These are phyloP conservation scores for Muscicapa comitata DNA, from an alignment of 2,797 vertebrate species.

Conservation along the genomic window DNA sequence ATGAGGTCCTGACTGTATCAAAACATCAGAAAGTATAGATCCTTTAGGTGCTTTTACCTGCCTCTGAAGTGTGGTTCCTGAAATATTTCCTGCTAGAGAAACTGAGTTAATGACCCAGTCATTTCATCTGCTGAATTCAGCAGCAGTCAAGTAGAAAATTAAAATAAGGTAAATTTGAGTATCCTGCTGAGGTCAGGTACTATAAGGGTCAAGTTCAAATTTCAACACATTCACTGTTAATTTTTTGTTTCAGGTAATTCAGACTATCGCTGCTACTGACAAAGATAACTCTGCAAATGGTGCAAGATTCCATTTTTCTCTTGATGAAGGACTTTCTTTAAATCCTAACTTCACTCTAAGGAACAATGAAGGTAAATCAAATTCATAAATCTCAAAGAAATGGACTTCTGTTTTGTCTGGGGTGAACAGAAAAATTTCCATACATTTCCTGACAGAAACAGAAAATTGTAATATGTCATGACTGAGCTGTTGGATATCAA, in stretches of 20 bases:
- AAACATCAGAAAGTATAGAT: background rate
- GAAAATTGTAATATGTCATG: background rate
- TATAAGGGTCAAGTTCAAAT: background rate
- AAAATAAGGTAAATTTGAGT: background rate
- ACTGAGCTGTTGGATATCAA: background rate
- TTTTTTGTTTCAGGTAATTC: conserved; percentile 86
- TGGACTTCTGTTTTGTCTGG: background rate
- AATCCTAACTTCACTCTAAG: conserved; percentile 98
- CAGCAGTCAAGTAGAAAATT: conserved; percentile 28
- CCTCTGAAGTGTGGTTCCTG: background rate
- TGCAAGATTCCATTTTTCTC: conserved; percentile 88
- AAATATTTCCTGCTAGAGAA: background rate
- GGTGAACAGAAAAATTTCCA: background rate
- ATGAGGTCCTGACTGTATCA: background rate
- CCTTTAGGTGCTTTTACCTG: background rate
- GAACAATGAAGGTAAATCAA: conserved; percentile 94
- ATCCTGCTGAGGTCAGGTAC: background rate
- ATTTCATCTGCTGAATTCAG: conserved; percentile 1
- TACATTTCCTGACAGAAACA: background rate
- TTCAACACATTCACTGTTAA: conserved; percentile 7
- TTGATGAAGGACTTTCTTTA: conserved; percentile 80
- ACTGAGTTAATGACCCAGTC: background rate
- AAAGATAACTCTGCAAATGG: conserved; percentile 96
- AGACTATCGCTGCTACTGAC: conserved; percentile 90
- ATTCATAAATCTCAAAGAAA: background rate